Evolutionary conservation across 2,888 invertebrate species (phyloP).

Genomic region (Epistrophe grossulariae): DNA sequence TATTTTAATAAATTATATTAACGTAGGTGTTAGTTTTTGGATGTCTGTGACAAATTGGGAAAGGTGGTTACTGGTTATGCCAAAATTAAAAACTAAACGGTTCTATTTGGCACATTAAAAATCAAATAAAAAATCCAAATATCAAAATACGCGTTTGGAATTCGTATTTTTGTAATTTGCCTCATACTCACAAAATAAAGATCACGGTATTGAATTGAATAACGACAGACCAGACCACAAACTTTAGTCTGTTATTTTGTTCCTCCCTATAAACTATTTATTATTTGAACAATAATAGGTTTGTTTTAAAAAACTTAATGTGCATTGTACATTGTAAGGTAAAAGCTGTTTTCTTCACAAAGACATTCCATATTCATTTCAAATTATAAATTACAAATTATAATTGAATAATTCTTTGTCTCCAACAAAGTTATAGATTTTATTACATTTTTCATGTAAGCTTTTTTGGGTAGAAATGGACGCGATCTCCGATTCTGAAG

Average conservation of each 20-base stretch:
- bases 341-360: no score
- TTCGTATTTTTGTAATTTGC: neutral
- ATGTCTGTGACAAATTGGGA: neutral
- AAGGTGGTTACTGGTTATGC: constrained; percentile 5
- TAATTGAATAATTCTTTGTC: no score
- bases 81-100: neutral
- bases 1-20: neutral
- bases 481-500: no score
- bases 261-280: neutral
- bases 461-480: no score
- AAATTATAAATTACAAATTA: no score
- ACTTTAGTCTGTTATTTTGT: neutral
- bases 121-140: neutral
- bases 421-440: no score
- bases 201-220: neutral
- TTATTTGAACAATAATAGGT: no score
- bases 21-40: constrained; percentile 7
- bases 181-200: neutral
- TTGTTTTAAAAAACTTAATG: no score
- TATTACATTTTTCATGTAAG: no score
- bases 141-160: neutral
- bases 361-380: no score
- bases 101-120: neutral
- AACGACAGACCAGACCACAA: neutral
- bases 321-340: no score